A percentile compares a stretch with the other conserved stretches of the same genome.
Conservation (phyloP, 2,113 vertebrate species). For the Sebastes schlegelii region DNA sequence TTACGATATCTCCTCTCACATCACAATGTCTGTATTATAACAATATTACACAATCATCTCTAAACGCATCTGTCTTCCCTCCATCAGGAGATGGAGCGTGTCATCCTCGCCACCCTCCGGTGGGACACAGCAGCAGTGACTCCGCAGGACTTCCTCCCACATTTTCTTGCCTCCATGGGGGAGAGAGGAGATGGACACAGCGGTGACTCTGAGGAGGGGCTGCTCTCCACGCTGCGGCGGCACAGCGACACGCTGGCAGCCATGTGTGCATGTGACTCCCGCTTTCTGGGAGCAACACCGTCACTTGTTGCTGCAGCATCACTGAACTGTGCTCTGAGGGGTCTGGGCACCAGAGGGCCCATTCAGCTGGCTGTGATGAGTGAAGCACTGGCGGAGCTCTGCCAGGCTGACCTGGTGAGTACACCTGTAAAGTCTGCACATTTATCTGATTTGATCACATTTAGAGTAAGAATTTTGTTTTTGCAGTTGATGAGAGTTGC, state of each 20-base stretch:
- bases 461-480: background rate
- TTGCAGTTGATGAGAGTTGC: background rate
- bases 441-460: background rate
- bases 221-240: slow-evolving; percentile 75
- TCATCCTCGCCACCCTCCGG: slow-evolving; percentile 82
- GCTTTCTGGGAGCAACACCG: slow-evolving; percentile 82
- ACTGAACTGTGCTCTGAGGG: slow-evolving; percentile 81
- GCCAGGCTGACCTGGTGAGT: slow-evolving; percentile 81
- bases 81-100: slow-evolving; percentile 85
- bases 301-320: slow-evolving; percentile 85
- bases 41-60: background rate
- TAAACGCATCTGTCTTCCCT: background rate
- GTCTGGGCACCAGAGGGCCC: slow-evolving; percentile 68
- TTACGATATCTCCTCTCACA: background rate
- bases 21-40: background rate
- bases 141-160: slow-evolving; percentile 86
- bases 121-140: slow-evolving; percentile 87
- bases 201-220: slow-evolving; percentile 34
- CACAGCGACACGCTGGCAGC: slow-evolving; percentile 85
- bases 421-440: too few species aligned
- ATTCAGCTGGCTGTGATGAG: slow-evolving; percentile 57
- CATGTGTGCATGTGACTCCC: slow-evolving; percentile 84
- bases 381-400: slow-evolving; percentile 75
- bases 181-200: slow-evolving; percentile 39
- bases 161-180: slow-evolving; percentile 76